Evolutionary conservation across 2,797 vertebrate genomes (phyloP), one percentile per base, ranked within the genome.

Genomic region (Megalops cyprinoides): DNA sequence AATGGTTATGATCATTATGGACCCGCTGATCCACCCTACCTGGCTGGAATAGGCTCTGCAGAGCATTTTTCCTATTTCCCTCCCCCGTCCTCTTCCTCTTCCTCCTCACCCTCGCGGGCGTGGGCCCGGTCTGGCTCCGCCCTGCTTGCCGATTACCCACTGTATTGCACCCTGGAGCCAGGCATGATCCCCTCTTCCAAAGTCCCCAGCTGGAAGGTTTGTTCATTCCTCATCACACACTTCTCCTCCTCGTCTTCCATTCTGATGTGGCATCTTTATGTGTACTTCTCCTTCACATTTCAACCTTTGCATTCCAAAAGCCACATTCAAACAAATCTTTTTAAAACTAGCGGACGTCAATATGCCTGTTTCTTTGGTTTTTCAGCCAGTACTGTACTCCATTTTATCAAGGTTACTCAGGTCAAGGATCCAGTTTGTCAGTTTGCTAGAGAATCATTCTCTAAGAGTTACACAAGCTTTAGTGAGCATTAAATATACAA

Each of bases 141-240:
- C 92, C 95, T 93, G 88, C 92, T 94, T 81, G 94, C 92, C 91
- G 95, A 96, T 89, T 87, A 88, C 92, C 92, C 86, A 88, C 94
- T 95, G 93, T 95, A 95, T 94, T 92, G 95, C 95, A 94, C 95
- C 89, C 92, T 95, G 86, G 95, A 94, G 93, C 93, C 94, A 82
- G 95, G 95, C 93, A 88, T 92, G 91, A 90, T 95, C 87, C 94
- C 94, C 28, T 96, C 96, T 87, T 97, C 96, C 95, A 95, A 93
- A 93, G 93, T 98, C 90, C 97, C 95, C 86, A 94, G 95, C 93
- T 97, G 97, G 96, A 98, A 98, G 97, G 97, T 98, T 96, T 95
- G 96, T 90, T 42, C 71, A 82, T 28, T 69, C 83, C 7, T 76
- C 53, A 31, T 60, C 31, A 31, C n/a, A 65, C 55, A 23, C 5